Base-by-base conservation (phyloP, 1,140 invertebrate species). In the Maniola jurtina region DNA sequence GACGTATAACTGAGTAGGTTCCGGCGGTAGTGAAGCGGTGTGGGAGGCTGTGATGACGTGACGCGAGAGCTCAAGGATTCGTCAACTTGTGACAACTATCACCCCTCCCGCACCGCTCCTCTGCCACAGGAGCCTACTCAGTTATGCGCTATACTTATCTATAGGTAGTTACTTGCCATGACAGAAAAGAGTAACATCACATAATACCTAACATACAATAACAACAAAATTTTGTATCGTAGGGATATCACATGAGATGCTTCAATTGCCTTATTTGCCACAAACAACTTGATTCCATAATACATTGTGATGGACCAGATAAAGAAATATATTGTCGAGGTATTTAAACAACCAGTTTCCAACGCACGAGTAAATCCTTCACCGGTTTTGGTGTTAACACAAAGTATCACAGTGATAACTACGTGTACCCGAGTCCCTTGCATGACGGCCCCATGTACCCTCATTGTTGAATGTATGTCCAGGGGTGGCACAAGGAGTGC, bases 301-400 rank as follows among this genome's bases (percentile, higher is more conserved):
- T 95, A 89, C 95, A 97, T 92, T 97, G 96, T 92, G 97, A 98
- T 91, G 96, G 95, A 80, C 97, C 98, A 76, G 97, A 98, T 92
- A 94, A 94, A 85, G 94, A 97, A 82, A 95, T 99, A 79, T 98
- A 97, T 93, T 99, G 98, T 93, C 94, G 95, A 96, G 95, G 96
- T 97, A 96, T 90, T 90, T 84, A 63, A 73, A 60, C 69, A 59
- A 66, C 69, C 55, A 55, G 64, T 70, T 69, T 67, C 61, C 61
- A 67, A 64, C 56, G 61, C 38, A 48, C 55, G 35, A 15, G 16
- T 52, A 47, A 42, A 45, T 55, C 45, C n/a, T 38, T 59, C 45
- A 50, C 55, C 16, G 69, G 64, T 73, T 71, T 83, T 68, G 74
- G 72, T 66, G 52, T 70, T 87, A 87, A 84, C 76, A 65, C 73